These are phyloP conservation scores for Stegophylla sp. DNA, from an alignment of 2,888 invertebrate genomes.

Conservation along the genomic window DNA sequence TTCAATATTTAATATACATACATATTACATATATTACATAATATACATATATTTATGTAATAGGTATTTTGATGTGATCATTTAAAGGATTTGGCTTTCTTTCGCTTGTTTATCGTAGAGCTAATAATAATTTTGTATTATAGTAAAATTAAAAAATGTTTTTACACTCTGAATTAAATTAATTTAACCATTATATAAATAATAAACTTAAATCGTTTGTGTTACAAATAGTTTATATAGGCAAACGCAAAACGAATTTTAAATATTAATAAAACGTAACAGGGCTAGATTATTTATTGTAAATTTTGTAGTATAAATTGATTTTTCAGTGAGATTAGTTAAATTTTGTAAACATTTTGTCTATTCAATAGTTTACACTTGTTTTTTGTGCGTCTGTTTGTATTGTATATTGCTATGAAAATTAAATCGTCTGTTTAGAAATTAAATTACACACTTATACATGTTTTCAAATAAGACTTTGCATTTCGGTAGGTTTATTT, in stretches of 20 bases:
- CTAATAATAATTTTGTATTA: constrained; percentile 30
- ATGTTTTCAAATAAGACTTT: not conserved
- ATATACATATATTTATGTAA: constrained; percentile 1
- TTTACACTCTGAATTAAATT: not conserved
- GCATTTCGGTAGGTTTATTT: constrained; percentile 2
- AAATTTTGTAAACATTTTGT: constrained; percentile 9
- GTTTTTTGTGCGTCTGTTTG: constrained; percentile 40
- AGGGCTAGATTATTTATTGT: not conserved
- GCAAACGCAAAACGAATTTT: not conserved
- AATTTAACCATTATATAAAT: not conserved
- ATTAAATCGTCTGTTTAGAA: not conserved
- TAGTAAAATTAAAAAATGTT: not conserved
- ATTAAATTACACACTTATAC: not conserved
- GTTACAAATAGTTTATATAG: not conserved
- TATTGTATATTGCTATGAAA: constrained; percentile 27
- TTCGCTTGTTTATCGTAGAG: constrained; percentile 44
- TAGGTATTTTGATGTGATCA: constrained; percentile 39
- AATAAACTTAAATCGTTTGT: not conserved
- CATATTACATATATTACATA: too few species aligned
- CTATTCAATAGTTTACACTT: constrained; percentile 1
- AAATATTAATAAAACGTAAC: not conserved
- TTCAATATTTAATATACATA: not conserved
- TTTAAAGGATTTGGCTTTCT: constrained; percentile 42
- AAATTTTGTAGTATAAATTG: constrained; percentile 9
- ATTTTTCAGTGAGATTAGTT: not conserved